Base-by-base conservation (phyloP, 2,113 vertebrate genomes). In the Cochlearius cochlearius region DNA sequence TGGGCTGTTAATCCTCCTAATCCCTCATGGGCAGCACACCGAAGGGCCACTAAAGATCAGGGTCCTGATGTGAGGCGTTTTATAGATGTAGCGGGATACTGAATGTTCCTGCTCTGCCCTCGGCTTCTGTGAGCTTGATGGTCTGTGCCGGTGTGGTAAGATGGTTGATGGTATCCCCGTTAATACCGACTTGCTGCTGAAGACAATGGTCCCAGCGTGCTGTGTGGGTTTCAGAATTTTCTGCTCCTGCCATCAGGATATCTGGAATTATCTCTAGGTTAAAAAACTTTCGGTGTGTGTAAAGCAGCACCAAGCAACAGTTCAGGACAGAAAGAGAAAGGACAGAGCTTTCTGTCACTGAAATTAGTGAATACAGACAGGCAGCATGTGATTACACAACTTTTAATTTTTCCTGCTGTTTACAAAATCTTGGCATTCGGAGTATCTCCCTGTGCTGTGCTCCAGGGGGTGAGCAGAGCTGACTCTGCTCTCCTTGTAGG, bases 21-120 rank as follows among this genome's bases (percentile, higher is more conserved):
- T 43, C 43, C 23, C 0, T 0, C 8, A 26, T 23, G 11, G 36
- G 5, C 38, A 81, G 38, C 23, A 20, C 11, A 41, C 38, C 32
- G 34, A 89, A 87, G 19, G 59, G 17, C 30, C 22, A 29, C 82
- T 82, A n/a, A 72, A 85, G 19, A 58, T 52, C 29, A 27, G 45
- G 15, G 26, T 49, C n/a, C 27, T 39, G 18, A 36, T 39, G 52
- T 0, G 3, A 89, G 47, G 36, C 8, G 39, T 74, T 91, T 69
- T 59, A 50, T 8, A 53, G 53, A 39, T 30, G 36, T 32, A 34
- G 22, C 12, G 38, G 34, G 14, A 49, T 50, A 29, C 19, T 32
- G 27, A 53, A 9, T 47, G 20, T 4, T 81, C 20, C 52, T 72
- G 21, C 39, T 77, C 41, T 84, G 34, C 16, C 5, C n/a, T 90